Evolutionary conservation across 2,797 vertebrate species (phyloP), one percentile per base, ranked within the genome.

Genomic region (Aphelocoma californica): DNA sequence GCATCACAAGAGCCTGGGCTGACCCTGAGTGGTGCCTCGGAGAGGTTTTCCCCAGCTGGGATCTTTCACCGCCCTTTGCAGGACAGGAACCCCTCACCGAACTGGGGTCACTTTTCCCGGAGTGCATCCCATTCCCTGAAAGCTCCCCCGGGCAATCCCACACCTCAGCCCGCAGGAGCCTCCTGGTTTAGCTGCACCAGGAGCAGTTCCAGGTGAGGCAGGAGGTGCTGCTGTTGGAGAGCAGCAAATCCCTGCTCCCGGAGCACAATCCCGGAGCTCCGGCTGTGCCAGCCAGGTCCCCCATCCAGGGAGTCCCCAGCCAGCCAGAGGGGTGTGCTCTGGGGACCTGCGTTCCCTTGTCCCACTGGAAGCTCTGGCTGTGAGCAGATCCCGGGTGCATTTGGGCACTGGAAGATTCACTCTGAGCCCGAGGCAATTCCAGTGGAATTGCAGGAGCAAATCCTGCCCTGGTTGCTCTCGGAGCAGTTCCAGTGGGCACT

Each of bases 21-120:
- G 74, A 45, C 28, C 42, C 50, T 6, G 14, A n/a, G 6, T 2
- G 0, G 1, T 45, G 44, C 40, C 16, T 16, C 0, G 0, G n/a
- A 25, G 31, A 60, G 13, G 8, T 23, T 36, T 40, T 78, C 25
- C 58, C n/a, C 1, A 3, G 3, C 14, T 3, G 2, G 78, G 61
- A 32, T 2, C 26, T 34, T 34, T 14, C 3, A 7, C 6, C 3
- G 7, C 32, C 42, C 53, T 21, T 15, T 21, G n/a, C 40, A 81
- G 58, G 34, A 34, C 3, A 51, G 18, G 20, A 72, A 32, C 14
- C 29, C 20, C 24, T 42, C 58, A 0, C 32, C 38, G 45, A 34
- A 2, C 14, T 4, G 12, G 19, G 79, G 9, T 10, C 40, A 3
- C 61, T 40, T 29, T 23, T 20, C 44, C 38, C 2, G 1, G 24